A percentile compares a stretch with the other conserved stretches of the same genome.
Evolutionary conservation across 2,797 vertebrate species (phyloP).

Genomic region (Tiaroga cobitis): DNA sequence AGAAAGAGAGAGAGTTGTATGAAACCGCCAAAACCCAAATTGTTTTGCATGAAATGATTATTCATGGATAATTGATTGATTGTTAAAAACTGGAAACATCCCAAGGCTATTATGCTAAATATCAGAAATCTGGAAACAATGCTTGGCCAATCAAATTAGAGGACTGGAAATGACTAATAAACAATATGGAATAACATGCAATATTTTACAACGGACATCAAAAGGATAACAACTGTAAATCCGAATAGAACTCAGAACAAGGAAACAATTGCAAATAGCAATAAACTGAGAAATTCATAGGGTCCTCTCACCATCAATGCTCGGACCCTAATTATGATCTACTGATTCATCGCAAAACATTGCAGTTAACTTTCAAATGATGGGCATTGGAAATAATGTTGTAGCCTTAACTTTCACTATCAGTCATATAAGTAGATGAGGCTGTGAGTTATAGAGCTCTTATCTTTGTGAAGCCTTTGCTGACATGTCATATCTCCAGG

Average conservation of each 20-base stretch:
- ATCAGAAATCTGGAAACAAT: not conserved
- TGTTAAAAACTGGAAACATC: not conserved
- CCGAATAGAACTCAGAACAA: not conserved
- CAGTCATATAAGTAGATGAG: not conserved
- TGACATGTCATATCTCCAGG: slow-evolving; percentile 8
- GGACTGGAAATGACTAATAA: not conserved
- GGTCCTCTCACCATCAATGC: no score
- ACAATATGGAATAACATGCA: not conserved
- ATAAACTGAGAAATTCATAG: not conserved
- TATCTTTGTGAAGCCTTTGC: slow-evolving; percentile 6
- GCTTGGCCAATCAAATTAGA: not conserved
- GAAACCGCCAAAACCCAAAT: not conserved
- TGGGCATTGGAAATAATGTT: not conserved
- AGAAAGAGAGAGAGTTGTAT: slow-evolving; percentile 3
- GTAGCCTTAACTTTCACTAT: not conserved
- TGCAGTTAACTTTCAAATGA: not conserved
- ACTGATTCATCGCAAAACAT: not conserved
- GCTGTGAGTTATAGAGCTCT: not conserved
- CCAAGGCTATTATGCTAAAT: not conserved
- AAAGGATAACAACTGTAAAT: not conserved
- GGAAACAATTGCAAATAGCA: not conserved
- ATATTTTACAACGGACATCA: not conserved
- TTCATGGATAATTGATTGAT: not conserved
- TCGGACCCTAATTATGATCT: not conserved
- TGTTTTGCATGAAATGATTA: slow-evolving; percentile 4